phyloP scores from a whole-genome alignment of 2,888 invertebrate species.

The Acanthoscelides obtectus region DNA sequence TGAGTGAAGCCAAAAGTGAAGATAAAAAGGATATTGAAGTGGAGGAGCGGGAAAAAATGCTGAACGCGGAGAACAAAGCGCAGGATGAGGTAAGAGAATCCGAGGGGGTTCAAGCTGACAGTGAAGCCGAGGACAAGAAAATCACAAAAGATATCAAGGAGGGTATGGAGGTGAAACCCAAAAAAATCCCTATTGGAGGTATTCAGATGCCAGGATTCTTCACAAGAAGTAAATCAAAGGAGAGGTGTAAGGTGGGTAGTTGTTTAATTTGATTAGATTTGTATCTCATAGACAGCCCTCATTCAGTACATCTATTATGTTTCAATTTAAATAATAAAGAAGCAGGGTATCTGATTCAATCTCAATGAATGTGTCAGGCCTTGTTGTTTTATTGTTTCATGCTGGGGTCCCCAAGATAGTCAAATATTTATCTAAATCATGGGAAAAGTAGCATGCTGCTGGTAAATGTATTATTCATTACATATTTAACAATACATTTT shows the following conservation, averaged over 20 bases:
- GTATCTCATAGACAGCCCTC: conserved; percentile 1
- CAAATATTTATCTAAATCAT: no score
- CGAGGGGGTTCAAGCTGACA: conserved; percentile 37
- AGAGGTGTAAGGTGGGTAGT: conserved; percentile 60
- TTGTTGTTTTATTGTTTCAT: no score
- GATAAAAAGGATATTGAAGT: conserved; percentile 65
- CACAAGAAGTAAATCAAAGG: conserved; percentile 70
- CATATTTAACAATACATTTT: no score
- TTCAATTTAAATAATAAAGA: background rate
- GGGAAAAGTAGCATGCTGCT: no score
- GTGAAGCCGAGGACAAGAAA: conserved; percentile 52
- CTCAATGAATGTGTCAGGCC: background rate
- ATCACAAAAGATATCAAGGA: conserved; percentile 58
- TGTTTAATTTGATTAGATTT: background rate
- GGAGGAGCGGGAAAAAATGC: conserved; percentile 58
- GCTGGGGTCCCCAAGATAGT: no score
- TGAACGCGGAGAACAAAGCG: conserved; percentile 60
- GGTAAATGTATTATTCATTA: no score
- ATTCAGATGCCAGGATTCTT: conserved; percentile 85
- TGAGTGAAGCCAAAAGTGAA: conserved; percentile 42
- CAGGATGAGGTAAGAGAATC: conserved; percentile 43
- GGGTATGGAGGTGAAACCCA: conserved; percentile 71
- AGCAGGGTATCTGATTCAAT: background rate
- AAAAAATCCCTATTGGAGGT: conserved; percentile 82
- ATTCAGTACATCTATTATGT: background rate